phyloP scores from a whole-genome alignment of 1,140 invertebrate genomes.

The Tigriopus japonicus region DNA sequence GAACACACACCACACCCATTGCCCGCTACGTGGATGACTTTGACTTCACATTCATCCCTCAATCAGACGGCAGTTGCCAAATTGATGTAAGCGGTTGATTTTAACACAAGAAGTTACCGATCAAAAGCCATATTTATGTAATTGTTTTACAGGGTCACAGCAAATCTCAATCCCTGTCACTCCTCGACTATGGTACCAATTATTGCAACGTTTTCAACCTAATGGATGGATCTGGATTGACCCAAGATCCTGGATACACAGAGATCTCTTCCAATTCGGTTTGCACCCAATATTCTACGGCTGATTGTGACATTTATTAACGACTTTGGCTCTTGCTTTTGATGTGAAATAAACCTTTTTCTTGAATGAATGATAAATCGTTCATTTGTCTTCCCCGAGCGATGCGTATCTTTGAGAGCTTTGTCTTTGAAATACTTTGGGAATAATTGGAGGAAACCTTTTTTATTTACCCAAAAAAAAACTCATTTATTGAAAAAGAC shows the following conservation, averaged over 20 bases:
- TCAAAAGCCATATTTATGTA: too few species aligned
- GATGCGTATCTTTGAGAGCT: too few species aligned
- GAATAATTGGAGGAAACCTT: too few species aligned
- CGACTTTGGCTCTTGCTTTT: too few species aligned
- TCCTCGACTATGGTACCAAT: slow-evolving; percentile 31
- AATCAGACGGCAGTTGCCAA: slow-evolving; percentile 20
- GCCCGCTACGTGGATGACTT: slow-evolving; percentile 28
- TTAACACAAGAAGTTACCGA: too few species aligned
- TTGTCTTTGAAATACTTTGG: too few species aligned
- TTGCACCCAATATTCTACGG: slow-evolving; percentile 12
- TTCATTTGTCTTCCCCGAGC: too few species aligned
- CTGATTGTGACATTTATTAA: slow-evolving; percentile 15
- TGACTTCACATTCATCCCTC: slow-evolving; percentile 23
- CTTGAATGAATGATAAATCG: too few species aligned
- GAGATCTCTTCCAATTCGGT: slow-evolving; percentile 2
- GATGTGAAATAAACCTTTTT: too few species aligned
- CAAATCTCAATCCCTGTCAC: slow-evolving; percentile 3
- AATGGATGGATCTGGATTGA: slow-evolving; percentile 26
- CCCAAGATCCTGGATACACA: background rate
- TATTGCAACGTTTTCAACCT: slow-evolving; percentile 33
- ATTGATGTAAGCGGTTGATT: slow-evolving; percentile 9
- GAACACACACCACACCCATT: slow-evolving; percentile 27
- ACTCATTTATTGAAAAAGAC: too few species aligned
- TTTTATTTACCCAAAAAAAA: too few species aligned
- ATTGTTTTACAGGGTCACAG: background rate